A percentile compares a stretch with the other conserved stretches of the same genome.
These are phyloP conservation scores for Apeltes quadracus DNA, from an alignment of 2,113 vertebrate species.

Conservation along the genomic window DNA sequence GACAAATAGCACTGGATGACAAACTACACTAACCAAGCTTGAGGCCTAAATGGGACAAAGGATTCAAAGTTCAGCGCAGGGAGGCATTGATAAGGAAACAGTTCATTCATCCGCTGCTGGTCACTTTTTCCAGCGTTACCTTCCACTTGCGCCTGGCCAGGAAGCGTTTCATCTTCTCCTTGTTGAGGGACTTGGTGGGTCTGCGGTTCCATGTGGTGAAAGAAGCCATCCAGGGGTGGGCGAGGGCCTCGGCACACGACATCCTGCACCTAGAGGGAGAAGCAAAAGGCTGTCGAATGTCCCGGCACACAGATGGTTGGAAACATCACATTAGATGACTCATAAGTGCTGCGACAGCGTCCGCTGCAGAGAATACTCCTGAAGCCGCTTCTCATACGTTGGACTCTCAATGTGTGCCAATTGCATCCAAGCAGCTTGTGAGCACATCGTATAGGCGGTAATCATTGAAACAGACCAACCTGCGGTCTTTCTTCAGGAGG, in stretches of 20 bases:
- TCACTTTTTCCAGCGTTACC: constrained; percentile 66
- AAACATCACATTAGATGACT: constrained; percentile 7
- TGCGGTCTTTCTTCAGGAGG: constrained; percentile 82
- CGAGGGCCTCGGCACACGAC: constrained; percentile 78
- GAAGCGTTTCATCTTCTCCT: constrained; percentile 85
- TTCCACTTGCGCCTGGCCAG: constrained; percentile 86
- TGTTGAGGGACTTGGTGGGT: constrained; percentile 79
- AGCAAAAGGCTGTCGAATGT: constrained; percentile 7
- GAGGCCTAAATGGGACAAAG: constrained; percentile 14
- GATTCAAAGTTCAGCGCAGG: constrained; percentile 24
- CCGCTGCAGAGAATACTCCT: not conserved
- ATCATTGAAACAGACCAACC: constrained; percentile 59
- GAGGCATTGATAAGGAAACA: constrained; percentile 12
- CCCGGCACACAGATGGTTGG: not conserved
- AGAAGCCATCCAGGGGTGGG: constrained; percentile 85
- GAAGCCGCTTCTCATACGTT: not conserved
- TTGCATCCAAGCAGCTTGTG: not conserved
- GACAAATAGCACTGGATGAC: constrained; percentile 38
- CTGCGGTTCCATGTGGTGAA: constrained; percentile 63
- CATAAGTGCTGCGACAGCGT: not conserved
- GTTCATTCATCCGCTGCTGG: not conserved
- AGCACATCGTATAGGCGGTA: not conserved
- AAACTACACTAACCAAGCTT: constrained; percentile 21
- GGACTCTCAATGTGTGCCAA: not conserved
- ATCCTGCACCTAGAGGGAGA: constrained; percentile 75